Percentiles rank a stretch among this genome's conserved stretches.
Conservation (phyloP, 2,113 vertebrate species). For the Actenoides hombroni region DNA sequence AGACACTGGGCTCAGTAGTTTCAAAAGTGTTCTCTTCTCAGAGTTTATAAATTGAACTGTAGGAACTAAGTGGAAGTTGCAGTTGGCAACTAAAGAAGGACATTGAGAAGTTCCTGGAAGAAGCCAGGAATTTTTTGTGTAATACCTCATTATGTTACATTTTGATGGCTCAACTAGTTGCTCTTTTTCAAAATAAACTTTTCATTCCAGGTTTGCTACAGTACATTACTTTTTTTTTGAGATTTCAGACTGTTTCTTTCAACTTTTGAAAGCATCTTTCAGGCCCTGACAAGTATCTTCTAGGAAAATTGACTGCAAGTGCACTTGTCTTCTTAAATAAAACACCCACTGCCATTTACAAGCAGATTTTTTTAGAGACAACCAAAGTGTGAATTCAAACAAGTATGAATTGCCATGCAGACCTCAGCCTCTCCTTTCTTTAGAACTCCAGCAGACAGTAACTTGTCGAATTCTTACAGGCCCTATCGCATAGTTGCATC, state of each 20-base stretch:
- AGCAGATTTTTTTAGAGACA: neutral
- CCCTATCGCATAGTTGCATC: neutral
- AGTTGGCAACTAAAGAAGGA: neutral
- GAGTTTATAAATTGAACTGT: neutral
- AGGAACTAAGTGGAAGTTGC: neutral
- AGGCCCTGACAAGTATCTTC: constrained; percentile 24
- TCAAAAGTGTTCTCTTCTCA: neutral
- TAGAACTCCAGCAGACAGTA: neutral
- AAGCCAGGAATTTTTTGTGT: neutral
- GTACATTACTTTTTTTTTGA: neutral
- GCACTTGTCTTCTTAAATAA: constrained; percentile 31
- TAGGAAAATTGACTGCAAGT: constrained; percentile 13
- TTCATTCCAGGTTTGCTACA: neutral
- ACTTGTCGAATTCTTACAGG: rapidly evolving
- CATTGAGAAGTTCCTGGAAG: neutral
- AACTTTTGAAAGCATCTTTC: constrained; percentile 9
- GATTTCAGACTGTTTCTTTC: neutral
- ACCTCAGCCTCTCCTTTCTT: neutral
- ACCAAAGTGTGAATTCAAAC: neutral
- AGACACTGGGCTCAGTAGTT: neutral
- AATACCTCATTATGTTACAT: neutral
- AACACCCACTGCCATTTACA: neutral
- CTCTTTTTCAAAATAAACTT: neutral
- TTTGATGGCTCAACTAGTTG: neutral
- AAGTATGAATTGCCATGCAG: neutral